Conservation (phyloP, 2,797 vertebrate genomes). For the Acestrorhynchus altus region DNA sequence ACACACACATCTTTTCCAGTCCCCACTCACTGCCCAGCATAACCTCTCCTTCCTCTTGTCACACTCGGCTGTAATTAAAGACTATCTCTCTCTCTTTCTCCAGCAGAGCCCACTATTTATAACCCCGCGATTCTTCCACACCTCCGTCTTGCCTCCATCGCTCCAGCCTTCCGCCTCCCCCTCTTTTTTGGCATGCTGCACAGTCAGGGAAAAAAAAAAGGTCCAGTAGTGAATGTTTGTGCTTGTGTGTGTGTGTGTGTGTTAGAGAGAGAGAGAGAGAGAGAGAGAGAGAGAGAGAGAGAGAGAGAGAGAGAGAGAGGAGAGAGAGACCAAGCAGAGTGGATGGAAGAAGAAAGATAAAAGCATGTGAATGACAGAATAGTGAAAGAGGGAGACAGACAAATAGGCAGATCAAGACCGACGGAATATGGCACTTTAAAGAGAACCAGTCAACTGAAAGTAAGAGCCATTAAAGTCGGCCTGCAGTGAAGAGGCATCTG, state of each 20-base stretch:
- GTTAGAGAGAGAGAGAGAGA: neutral
- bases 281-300: neutral
- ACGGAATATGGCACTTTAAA: constrained; percentile 25
- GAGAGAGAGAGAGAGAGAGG: neutral
- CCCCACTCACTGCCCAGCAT: constrained; percentile 17
- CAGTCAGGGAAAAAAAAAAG: constrained; percentile 25
- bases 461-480: constrained; percentile 18
- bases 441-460: constrained; percentile 5
- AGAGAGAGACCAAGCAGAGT: constrained; percentile 2
- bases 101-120: constrained; percentile 48
- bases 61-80: constrained; percentile 57
- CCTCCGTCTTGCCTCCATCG: constrained; percentile 31
- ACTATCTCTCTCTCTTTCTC: constrained; percentile 39
- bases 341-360: constrained; percentile 10
- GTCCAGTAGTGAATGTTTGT: neutral
- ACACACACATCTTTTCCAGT: neutral
- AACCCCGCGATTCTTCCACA: constrained; percentile 38
- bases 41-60: constrained; percentile 35
- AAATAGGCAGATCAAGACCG: neutral
- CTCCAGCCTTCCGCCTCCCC: constrained; percentile 26
- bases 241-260: neutral
- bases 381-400: neutral
- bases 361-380: constrained; percentile 22
- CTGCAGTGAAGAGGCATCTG: constrained; percentile 11
- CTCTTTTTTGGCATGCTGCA: constrained; percentile 41